These are phyloP conservation scores for Drosophila cardini DNA, from an alignment of 1,140 invertebrate genomes.

Conservation along the genomic window DNA sequence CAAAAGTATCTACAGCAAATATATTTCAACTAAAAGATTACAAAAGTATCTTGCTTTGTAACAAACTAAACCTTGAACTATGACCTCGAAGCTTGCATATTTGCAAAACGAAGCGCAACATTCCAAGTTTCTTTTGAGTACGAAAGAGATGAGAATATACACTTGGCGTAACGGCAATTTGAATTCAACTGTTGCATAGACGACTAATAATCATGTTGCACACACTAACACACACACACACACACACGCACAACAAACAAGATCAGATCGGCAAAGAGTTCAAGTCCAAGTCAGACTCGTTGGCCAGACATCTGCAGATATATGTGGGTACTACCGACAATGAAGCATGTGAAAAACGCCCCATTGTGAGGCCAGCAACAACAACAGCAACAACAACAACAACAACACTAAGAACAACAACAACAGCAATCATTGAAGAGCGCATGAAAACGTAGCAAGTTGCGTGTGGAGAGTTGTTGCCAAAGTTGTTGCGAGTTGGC, in stretches of 20 bases:
- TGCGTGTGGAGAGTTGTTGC: slow-evolving; percentile 74
- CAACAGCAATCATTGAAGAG: slow-evolving; percentile 62
- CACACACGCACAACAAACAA: slow-evolving; percentile 3
- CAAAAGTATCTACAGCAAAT: neutral
- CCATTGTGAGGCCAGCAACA: slow-evolving; percentile 64
- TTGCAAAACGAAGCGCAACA: neutral
- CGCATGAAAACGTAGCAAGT: slow-evolving; percentile 41
- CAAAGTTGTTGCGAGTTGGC: slow-evolving; percentile 74
- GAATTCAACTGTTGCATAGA: slow-evolving; percentile 65
- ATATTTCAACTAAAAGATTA: neutral
- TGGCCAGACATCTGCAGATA: slow-evolving; percentile 59
- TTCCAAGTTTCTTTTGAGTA: neutral
- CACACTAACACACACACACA: slow-evolving; percentile 42
- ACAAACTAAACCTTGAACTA: neutral
- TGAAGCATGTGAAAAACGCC: slow-evolving; percentile 74
- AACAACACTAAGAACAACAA: slow-evolving; percentile 29
- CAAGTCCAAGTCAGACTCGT: slow-evolving; percentile 31
- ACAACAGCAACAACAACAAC: slow-evolving; percentile 16
- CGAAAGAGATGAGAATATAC: neutral
- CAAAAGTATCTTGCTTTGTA: neutral
- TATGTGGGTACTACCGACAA: slow-evolving; percentile 64
- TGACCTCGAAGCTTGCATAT: neutral
- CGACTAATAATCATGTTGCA: slow-evolving; percentile 72
- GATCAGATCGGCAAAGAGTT: slow-evolving; percentile 34
- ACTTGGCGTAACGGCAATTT: slow-evolving; percentile 55